Evolutionary conservation across 2,888 invertebrate genomes (phyloP), one percentile per base, ranked within the genome.

Genomic region (Electrophaes corylata): DNA sequence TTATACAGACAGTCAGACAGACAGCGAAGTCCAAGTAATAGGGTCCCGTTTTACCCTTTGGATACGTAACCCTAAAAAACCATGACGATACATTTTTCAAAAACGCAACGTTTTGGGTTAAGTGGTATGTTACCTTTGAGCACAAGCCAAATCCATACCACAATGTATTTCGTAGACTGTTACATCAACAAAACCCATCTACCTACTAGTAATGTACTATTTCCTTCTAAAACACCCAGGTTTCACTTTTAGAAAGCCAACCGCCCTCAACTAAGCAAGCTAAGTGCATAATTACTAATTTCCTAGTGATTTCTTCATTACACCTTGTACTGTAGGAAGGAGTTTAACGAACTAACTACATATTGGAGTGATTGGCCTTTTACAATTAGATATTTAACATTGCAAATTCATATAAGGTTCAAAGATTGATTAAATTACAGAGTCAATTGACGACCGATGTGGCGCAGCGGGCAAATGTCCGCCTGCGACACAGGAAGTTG

Each of bases 211-310:
- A 39, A 29, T 39, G 39, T 29, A 8, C 35, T 16, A 33, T 5
- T 40, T 46, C 40, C 35, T 11, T 20, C 37, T 11, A 6, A 37
- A 14, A 54, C 18, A 10, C 26, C 43, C 43, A 12, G 43, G 14
- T 43, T 55, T 48, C 48, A 37, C 33, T 56, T 19, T 18, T 43
- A 47, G 40, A 33, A 54, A 47, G 29, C 46, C 39, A 20, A 18
- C 26, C 37, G 19, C 48, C 43, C 14, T 56, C 20, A 31, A 20
- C n/a, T 11, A n/a, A 40, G 23, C 31, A 26, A n/a, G 16, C n/a
- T n/a, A n/a, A 3, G 29, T 41, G n/a, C 8, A 19, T 14, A 37
- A 55, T 43, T 10, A 55, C 26, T 55, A 26, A 48, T 43, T 48
- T 48, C 47, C 46, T 33, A 18, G 35, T 45, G 46, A 43, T 55